These are phyloP conservation scores for Neelides sp. DNA, from an alignment of 1,140 invertebrate genomes.

Conservation along the genomic window DNA sequence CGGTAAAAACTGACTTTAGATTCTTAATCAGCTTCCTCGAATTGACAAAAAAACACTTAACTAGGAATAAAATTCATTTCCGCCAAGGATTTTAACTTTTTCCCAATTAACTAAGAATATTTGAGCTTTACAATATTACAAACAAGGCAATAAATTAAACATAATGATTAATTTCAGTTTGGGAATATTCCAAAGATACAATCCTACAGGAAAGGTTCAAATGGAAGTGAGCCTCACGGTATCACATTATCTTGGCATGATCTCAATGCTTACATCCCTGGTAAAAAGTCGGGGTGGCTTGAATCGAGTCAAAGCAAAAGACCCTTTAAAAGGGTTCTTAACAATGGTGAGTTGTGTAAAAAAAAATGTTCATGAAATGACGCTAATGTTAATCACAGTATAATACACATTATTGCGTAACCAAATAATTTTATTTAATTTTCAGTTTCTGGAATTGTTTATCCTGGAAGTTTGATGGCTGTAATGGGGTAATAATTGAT, in stretches of 20 bases:
- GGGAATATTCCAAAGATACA: too few species aligned
- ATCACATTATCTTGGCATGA: slow-evolving; percentile 38
- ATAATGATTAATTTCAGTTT: too few species aligned
- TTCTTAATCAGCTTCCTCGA: too few species aligned
- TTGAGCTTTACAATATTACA: too few species aligned
- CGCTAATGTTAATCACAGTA: slow-evolving; percentile 28
- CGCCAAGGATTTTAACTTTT: too few species aligned
- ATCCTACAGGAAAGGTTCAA: too few species aligned
- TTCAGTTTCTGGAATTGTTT: slow-evolving; percentile 36
- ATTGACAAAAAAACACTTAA: too few species aligned
- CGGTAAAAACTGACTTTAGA: not conserved
- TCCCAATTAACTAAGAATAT: too few species aligned
- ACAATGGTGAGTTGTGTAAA: slow-evolving; percentile 43
- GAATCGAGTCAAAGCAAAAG: slow-evolving; percentile 13
- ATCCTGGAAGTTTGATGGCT: slow-evolving; percentile 37
- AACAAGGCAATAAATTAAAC: too few species aligned
- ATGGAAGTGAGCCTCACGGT: not conserved
- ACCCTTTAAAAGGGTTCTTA: slow-evolving; percentile 52
- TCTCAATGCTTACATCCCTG: slow-evolving; percentile 49
- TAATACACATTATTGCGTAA: not conserved
- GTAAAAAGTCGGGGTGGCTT: slow-evolving; percentile 38
- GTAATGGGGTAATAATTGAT: slow-evolving; percentile 35
- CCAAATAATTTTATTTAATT: not conserved
- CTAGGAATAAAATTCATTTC: too few species aligned
- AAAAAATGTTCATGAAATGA: slow-evolving; percentile 5